Evolutionary conservation across 2,113 vertebrate genomes (phyloP).

Genomic region (Elephas maximus): DNA sequence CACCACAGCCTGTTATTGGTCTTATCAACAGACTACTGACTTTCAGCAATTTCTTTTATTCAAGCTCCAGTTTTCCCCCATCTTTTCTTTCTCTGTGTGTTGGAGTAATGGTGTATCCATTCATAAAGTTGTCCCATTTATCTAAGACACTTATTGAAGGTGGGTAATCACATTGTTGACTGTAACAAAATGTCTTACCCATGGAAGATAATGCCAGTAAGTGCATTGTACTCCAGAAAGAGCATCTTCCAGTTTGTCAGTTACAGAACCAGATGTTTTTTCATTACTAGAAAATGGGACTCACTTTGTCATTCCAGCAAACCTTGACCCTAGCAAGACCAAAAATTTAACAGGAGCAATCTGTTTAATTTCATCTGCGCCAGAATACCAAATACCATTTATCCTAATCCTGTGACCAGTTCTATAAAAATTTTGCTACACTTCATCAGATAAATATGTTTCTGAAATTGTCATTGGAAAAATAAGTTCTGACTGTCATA

Average conservation of each 20-base stretch:
- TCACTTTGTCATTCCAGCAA: constrained; percentile 25
- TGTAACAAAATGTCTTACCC: constrained; percentile 9
- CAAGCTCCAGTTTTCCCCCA: background rate
- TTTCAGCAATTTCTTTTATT: background rate
- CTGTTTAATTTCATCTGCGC: background rate
- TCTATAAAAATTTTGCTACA: background rate
- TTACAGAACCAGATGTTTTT: background rate
- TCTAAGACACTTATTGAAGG: background rate
- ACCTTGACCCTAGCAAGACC: constrained; percentile 46
- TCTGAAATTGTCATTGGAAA: constrained; percentile 27
- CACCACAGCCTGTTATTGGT: background rate
- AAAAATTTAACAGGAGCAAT: background rate
- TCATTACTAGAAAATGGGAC: background rate
- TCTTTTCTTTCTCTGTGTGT: background rate
- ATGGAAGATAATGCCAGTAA: constrained; percentile 9
- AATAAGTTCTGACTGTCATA: background rate
- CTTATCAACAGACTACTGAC: background rate
- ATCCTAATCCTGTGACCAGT: background rate
- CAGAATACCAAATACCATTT: background rate
- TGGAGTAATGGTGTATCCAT: background rate
- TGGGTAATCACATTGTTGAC: background rate
- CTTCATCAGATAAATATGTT: constrained; percentile 30
- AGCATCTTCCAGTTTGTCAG: background rate
- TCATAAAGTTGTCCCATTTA: background rate
- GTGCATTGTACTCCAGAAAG: background rate